Conservation (phyloP, 2,888 invertebrate species). For the Eudemis profundana region DNA sequence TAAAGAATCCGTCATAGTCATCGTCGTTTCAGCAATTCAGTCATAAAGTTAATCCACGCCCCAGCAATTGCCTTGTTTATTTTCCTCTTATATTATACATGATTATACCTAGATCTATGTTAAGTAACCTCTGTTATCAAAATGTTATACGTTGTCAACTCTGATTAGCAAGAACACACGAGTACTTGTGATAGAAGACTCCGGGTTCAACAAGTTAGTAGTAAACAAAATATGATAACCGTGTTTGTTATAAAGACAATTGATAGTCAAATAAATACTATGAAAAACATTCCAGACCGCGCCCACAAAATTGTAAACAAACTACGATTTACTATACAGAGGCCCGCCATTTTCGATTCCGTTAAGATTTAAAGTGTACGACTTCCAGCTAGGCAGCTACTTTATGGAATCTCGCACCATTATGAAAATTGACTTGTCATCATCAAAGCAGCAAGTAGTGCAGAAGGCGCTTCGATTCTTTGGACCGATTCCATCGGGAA, state of each 20-base stretch:
- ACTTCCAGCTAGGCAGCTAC: no score
- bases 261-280: constrained; percentile 1
- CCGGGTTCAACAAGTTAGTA: constrained; percentile 17
- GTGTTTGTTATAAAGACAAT: neutral
- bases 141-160: constrained; percentile 10
- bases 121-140: constrained; percentile 31
- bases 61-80: constrained; percentile 26
- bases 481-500: no score
- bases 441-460: no score
- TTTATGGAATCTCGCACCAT: no score
- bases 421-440: no score
- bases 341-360: no score
- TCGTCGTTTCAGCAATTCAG: constrained; percentile 21
- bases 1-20: constrained; percentile 29
- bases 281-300: no score
- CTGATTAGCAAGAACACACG: constrained; percentile 21
- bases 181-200: constrained; percentile 19
- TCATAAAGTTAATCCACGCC: constrained; percentile 30
- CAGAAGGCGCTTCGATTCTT: no score
- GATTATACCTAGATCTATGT: neutral
- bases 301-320: no score
- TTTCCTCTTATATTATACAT: constrained; percentile 21
- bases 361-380: no score
- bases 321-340: no score
- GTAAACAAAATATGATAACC: constrained; percentile 5